Evolutionary conservation across 2,113 vertebrate genomes (phyloP).

Genomic region (Neotoma lepida): DNA sequence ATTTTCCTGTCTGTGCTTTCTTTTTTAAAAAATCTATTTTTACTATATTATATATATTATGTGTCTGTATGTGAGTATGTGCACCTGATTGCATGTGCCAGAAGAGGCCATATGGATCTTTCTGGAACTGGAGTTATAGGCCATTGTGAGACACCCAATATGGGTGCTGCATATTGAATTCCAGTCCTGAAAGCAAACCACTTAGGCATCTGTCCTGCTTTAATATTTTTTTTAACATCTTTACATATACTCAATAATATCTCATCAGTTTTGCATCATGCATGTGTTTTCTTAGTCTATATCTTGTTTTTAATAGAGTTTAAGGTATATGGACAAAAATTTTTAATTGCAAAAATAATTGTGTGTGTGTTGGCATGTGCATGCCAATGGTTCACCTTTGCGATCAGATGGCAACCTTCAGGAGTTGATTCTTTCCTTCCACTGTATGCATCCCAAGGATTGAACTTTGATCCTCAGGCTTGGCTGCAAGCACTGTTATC

Average conservation of each 20-base stretch:
- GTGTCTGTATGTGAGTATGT: background rate
- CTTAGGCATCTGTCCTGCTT: background rate
- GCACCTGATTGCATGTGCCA: background rate
- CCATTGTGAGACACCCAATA: too few species aligned
- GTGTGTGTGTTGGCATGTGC: background rate
- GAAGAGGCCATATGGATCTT: background rate
- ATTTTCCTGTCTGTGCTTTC: background rate
- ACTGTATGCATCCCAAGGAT: background rate
- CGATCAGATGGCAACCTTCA: too few species aligned
- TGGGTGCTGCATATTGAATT: background rate
- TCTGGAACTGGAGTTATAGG: background rate
- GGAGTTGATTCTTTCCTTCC: too few species aligned
- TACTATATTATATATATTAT: background rate
- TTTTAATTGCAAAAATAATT: background rate
- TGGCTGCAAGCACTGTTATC: background rate
- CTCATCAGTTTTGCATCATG: background rate
- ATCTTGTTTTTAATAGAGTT: background rate
- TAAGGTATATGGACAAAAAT: background rate
- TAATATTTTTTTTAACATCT: slow-evolving; percentile 3
- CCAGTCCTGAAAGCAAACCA: background rate
- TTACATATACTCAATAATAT: slow-evolving; percentile 14
- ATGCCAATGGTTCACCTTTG: background rate
- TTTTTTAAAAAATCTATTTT: background rate
- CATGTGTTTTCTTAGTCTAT: slow-evolving; percentile 25
- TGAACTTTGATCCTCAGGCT: background rate